Evolutionary conservation across 2,888 invertebrate genomes (phyloP).

Genomic region (Dasysyrphus albostriatus): DNA sequence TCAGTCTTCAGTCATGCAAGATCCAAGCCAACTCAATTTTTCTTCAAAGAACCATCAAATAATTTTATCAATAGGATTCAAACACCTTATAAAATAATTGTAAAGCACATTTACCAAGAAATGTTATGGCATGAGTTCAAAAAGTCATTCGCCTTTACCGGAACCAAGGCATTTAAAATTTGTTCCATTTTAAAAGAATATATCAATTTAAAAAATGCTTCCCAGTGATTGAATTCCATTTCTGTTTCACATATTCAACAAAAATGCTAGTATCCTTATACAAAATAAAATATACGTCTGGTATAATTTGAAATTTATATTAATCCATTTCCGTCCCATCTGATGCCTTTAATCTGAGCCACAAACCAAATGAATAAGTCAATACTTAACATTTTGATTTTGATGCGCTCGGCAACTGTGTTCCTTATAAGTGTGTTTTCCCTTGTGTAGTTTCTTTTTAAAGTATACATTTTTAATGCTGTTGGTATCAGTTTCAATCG

Average conservation of each 20-base stretch:
- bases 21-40: no score
- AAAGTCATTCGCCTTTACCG: neutral
- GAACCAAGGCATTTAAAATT: constrained; percentile 2
- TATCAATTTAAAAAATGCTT: neutral
- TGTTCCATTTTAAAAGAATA: constrained; percentile 1
- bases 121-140: neutral
- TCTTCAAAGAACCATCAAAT: no score
- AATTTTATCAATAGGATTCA: no score
- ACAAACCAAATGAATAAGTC: constrained; percentile 42
- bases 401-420: neutral
- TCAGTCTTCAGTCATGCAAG: no score
- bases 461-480: neutral
- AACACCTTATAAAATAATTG: no score
- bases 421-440: neutral
- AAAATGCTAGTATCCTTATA: neutral
- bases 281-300: neutral
- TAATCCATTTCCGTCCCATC: constrained; percentile 24
- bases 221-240: neutral
- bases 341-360: neutral
- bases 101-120: no score
- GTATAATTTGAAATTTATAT: constrained; percentile 26
- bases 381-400: neutral
- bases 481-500: no score
- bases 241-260: neutral
- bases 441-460: neutral